Conservation (phyloP, 2,888 invertebrate genomes). For the Coecobrya sp. region DNA sequence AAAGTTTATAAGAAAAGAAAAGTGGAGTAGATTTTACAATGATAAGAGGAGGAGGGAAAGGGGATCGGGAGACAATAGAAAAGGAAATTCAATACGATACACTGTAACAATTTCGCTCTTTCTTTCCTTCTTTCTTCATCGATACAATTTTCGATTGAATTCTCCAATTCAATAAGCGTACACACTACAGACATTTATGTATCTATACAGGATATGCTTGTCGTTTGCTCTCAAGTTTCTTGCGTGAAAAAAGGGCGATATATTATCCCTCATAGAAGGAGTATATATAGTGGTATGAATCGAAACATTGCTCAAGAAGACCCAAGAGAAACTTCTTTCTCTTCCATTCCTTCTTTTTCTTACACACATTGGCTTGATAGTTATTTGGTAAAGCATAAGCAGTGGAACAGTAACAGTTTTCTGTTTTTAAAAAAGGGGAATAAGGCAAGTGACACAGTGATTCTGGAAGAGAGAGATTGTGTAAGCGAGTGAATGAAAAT, state of each 20-base stretch:
- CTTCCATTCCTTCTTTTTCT: not conserved
- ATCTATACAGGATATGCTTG: not conserved
- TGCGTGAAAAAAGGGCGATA: not conserved
- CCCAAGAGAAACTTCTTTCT: not conserved
- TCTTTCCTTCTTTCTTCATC: not conserved
- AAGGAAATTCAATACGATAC: slow-evolving; percentile 1
- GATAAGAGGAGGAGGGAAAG: not conserved
- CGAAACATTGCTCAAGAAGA: not conserved
- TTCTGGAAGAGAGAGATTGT: not conserved
- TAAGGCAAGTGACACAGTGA: not conserved
- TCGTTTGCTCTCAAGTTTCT: not conserved
- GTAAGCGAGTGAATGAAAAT: slow-evolving; percentile 9
- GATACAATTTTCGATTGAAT: slow-evolving; percentile 37
- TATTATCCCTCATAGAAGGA: not conserved
- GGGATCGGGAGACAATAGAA: slow-evolving; percentile 34
- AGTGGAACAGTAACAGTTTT: slow-evolving; percentile 17
- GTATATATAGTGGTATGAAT: not conserved
- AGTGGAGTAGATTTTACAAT: slow-evolving; percentile 23
- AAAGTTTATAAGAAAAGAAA: not conserved
- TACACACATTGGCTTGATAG: not conserved
- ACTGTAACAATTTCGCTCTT: not conserved
- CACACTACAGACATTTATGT: not conserved
- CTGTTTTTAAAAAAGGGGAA: not conserved
- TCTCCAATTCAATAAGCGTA: not conserved
- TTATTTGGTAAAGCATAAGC: not conserved